Evolutionary conservation across 2,797 vertebrate genomes (phyloP).

Genomic region (Erpetoichthys calabaricus): DNA sequence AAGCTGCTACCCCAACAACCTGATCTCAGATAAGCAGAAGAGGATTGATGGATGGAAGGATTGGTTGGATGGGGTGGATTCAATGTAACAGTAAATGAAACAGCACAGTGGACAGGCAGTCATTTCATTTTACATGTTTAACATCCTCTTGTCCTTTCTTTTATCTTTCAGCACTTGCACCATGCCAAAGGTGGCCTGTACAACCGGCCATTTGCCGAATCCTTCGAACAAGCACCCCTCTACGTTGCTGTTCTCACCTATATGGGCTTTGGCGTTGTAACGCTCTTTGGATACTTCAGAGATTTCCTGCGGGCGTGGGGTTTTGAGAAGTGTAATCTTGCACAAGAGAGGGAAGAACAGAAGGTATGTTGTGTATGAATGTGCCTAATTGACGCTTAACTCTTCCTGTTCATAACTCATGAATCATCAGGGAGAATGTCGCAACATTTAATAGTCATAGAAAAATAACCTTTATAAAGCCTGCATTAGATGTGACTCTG

Average conservation of each 20-base stretch:
- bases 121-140: too few species aligned
- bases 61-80: too few species aligned
- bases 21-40: too few species aligned
- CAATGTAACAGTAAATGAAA: too few species aligned
- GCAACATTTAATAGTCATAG: neutral
- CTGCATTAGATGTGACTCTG: too few species aligned
- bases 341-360: conserved; percentile 71
- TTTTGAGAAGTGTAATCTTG: conserved; percentile 70
- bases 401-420: neutral
- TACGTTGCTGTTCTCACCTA: conserved; percentile 78
- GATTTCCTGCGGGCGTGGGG: conserved; percentile 79
- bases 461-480: neutral
- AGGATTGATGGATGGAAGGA: too few species aligned
- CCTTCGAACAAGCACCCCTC: conserved; percentile 76
- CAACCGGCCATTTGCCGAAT: conserved; percentile 45
- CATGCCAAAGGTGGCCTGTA: conserved; percentile 28
- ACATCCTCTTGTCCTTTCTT: too few species aligned
- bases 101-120: too few species aligned
- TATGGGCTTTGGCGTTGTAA: conserved; percentile 74
- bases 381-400: neutral
- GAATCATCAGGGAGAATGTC: too few species aligned
- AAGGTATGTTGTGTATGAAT: conserved; percentile 52
- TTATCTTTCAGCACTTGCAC: too few species aligned
- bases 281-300: conserved; percentile 79
- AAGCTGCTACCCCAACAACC: too few species aligned